These are phyloP conservation scores for Zophobas atratus DNA, from an alignment of 1,140 invertebrate genomes.

Conservation along the genomic window DNA sequence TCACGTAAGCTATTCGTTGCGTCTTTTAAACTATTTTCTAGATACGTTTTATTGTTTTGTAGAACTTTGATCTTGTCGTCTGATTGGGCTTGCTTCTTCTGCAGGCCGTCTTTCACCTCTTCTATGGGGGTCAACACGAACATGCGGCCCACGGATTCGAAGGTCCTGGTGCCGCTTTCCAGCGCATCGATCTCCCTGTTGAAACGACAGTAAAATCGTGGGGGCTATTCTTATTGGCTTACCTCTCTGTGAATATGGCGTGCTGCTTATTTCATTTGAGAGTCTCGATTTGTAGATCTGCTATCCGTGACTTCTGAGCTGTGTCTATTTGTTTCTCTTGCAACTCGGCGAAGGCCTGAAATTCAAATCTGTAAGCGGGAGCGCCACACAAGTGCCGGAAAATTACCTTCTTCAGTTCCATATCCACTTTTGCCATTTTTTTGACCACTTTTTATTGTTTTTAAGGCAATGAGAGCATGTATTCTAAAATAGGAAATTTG, in stretches of 20 bases:
- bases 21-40: constrained; percentile 86
- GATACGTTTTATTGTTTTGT: constrained; percentile 82
- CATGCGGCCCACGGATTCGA: constrained; percentile 88
- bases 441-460: constrained; percentile 16
- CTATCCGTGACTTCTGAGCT: constrained; percentile 83
- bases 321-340: constrained; percentile 89
- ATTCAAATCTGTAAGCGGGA: not conserved
- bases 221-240: constrained; percentile 12
- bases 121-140: constrained; percentile 82
- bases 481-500: constrained; percentile 49
- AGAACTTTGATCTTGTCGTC: constrained; percentile 82
- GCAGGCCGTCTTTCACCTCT: constrained; percentile 77
- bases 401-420: constrained; percentile 66
- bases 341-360: constrained; percentile 85
- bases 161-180: constrained; percentile 67
- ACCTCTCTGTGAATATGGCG: constrained; percentile 80
- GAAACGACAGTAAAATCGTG: constrained; percentile 43
- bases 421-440: constrained; percentile 66
- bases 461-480: constrained; percentile 22
- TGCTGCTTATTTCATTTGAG: constrained; percentile 80
- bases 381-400: not conserved
- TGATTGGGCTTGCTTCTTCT: constrained; percentile 73
- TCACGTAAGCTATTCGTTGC: constrained; percentile 89
- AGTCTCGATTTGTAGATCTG: constrained; percentile 84
- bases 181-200: constrained; percentile 65